These are phyloP conservation scores for Semicossyphus pulcher DNA, from an alignment of 2,113 vertebrate species.

Conservation along the genomic window DNA sequence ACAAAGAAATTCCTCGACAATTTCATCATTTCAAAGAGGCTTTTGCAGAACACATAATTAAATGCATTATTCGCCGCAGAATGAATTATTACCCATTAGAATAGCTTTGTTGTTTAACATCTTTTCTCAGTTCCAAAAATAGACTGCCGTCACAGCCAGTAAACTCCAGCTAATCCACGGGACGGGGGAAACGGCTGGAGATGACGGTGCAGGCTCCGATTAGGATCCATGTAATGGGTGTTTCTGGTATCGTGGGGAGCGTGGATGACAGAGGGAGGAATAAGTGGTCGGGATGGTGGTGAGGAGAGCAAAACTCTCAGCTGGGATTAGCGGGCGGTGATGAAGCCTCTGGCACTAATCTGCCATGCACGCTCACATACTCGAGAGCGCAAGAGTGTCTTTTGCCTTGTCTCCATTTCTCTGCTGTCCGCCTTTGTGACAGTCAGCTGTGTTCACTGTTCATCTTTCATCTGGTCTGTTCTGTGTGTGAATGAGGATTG, in stretches of 20 bases:
- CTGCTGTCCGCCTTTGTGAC: conserved; percentile 51
- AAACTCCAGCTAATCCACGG: conserved; percentile 62
- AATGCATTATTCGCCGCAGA: conserved; percentile 47
- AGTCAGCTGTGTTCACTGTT: conserved; percentile 45
- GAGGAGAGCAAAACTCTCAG: conserved; percentile 57
- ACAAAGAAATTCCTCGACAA: conserved; percentile 17
- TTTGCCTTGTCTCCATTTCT: conserved; percentile 44
- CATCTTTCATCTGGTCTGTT: conserved; percentile 58
- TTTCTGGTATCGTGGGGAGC: conserved; percentile 51
- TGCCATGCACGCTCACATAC: conserved; percentile 41
- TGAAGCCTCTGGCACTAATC: conserved; percentile 74
- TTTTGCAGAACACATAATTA: conserved; percentile 19
- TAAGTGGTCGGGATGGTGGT: conserved; percentile 41
- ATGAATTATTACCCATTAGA: conserved; percentile 1
- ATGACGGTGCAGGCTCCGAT: conserved; percentile 62
- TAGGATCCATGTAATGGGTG: conserved; percentile 60
- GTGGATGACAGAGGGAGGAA: conserved; percentile 58
- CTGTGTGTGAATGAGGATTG: conserved; percentile 24
- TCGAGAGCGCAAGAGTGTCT: conserved; percentile 16
- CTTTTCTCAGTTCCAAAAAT: conserved; percentile 58
- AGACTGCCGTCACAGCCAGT: conserved; percentile 45
- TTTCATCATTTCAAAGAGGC: conserved; percentile 26
- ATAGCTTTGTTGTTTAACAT: conserved; percentile 50
- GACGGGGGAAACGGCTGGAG: conserved; percentile 38
- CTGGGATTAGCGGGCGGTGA: conserved; percentile 67